Conservation (phyloP, 2,797 vertebrate genomes). For the Perodicticus potto region DNA sequence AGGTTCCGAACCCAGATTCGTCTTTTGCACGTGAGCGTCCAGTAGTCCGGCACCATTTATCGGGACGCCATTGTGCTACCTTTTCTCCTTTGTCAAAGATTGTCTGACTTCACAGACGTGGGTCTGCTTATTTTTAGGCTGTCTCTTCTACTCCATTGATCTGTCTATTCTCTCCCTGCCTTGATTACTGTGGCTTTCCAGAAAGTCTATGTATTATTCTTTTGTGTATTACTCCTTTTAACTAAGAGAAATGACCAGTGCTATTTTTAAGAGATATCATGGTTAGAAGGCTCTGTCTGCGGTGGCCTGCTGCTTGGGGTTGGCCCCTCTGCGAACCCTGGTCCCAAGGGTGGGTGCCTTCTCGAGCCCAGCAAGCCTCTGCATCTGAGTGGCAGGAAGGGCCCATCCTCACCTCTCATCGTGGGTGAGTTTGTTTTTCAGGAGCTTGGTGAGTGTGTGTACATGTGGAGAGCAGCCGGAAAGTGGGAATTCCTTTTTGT, state of each 20-base stretch:
- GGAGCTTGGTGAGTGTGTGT: not conserved
- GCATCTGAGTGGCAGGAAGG: not conserved
- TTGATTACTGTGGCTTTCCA: rapidly evolving
- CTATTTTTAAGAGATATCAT: not conserved
- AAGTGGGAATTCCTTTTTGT: not conserved
- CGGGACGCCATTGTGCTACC: too few relatives aligned
- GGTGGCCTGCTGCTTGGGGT: not conserved
- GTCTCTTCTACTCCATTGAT: rapidly evolving
- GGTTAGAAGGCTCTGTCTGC: not conserved
- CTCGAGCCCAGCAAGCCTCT: not conserved
- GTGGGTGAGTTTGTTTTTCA: not conserved
- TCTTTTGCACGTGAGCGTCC: rapidly evolving
- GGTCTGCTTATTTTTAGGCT: not conserved
- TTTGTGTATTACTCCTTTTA: not conserved
- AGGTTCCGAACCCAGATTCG: rapidly evolving
- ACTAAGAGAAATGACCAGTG: not conserved
- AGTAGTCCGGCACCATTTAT: rapidly evolving
- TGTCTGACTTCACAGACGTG: rapidly evolving
- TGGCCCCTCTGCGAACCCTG: not conserved
- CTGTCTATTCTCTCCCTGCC: not conserved
- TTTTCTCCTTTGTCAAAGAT: not conserved
- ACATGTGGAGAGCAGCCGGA: rapidly evolving
- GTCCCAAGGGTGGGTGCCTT: not conserved
- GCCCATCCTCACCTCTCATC: not conserved
- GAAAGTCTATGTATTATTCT: not conserved